Base-by-base conservation (phyloP, 2,797 vertebrate genomes). In the Cyclopterus lumpus region DNA sequence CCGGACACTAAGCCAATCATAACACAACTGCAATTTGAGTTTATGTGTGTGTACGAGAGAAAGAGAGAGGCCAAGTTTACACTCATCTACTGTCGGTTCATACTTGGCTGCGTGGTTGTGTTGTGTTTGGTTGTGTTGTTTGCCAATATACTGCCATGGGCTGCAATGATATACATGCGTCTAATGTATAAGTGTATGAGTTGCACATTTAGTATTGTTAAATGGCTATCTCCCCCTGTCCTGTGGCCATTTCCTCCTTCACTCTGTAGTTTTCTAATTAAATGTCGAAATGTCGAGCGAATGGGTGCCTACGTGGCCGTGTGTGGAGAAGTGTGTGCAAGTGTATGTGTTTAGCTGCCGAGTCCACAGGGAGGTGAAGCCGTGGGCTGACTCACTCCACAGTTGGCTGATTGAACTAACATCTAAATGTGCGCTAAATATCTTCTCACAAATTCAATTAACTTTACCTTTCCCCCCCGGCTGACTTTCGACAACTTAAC, bases 391-490 rank as follows among this genome's bases (percentile, higher is more conserved):
- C 83, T 91, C 78, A 78, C 83, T 83, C 85, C 81, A 82, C 81
- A 88, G 82, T 86, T 79, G 76, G 81, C 75, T 87, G 90, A 94
- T 85, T 91, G 89, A 85, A 91, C 83, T 79, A 91, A 88, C 86
- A 88, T 88, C 84, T 86, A 90, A 89, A 88, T 90, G 79, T 86
- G 79, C 5, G 57, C 74, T 88, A 93, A 93, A 93, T 89, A 88
- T 92, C 90, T 88, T 85, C 92, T 89, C 83, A 89, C 86, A 93
- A 93, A 94, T 93, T 92, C 90, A 92, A 93, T 93, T 91, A 93
- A 92, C 85, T 92, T 86, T 85, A 89, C 86, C 79, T 89, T 81
- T 91, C 91, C 90, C 91, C 90, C 78, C 81, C 38, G 57, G 85
- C 82, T 75, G 70, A 69, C 85, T 73, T 84, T 40, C 69, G 81